Base-by-base conservation (phyloP, 2,113 vertebrate species). In the Caranx melampygus region DNA sequence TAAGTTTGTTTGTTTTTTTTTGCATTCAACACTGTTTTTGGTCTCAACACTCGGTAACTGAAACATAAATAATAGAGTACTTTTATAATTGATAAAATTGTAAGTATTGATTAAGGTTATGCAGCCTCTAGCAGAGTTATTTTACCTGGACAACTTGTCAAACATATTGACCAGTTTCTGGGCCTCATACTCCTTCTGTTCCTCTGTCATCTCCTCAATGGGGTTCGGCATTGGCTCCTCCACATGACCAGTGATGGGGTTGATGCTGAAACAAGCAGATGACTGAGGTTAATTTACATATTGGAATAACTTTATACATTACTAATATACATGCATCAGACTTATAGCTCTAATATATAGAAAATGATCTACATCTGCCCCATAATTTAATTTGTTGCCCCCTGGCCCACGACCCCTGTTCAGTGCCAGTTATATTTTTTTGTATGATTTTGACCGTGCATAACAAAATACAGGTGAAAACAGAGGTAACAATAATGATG, bases 131-230 rank as follows among this genome's bases (percentile, higher is more conserved):
- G n/a, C 13, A 26, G 3, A 47, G 65, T 2, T 52, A 6, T 71
- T 16, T 71, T 95, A 99, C 98, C 98, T 97, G 92, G 97, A 97
- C 89, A 99, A 93, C 95, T 98, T 97, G 94, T 97, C 97, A 88
- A 99, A 96, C 98, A 99, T 99, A 87, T 95, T 96, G 91, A 96
- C 97, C 83, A 99, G 96, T 88, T 97, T 98, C 95, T 98, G 96
- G 26, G 98, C 98, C 93, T 99, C 98, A 13, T 97, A 97, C 90
- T 99, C 97, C 92, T 99, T 99, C 93, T 99, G 98, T 90, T 99
- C 98, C 92, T 99, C 98, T 0, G 97, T 99, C 98, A 99, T 99
- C 94, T 98, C 97, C 84, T 99, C 97, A 59, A 98, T 95, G 0
- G 97, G 98, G 89, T 99, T 98, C 3, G 97, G 96, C 96, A 97